Conservation (phyloP, 1,140 invertebrate genomes). For the Philopotamus ludificatus region DNA sequence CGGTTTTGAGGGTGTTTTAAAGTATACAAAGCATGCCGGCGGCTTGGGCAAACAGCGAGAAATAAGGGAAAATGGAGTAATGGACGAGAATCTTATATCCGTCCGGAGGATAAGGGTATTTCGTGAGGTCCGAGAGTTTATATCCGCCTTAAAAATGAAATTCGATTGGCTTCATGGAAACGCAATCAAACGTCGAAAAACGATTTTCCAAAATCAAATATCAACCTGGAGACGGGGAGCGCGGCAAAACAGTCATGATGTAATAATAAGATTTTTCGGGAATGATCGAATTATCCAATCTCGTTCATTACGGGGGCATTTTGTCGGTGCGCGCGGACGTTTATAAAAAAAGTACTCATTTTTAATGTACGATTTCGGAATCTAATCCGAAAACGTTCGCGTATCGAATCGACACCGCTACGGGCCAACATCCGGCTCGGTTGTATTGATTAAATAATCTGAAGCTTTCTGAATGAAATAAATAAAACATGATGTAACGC, state of each 20-base stretch:
- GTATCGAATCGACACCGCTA: too few species aligned
- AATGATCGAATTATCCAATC: neutral
- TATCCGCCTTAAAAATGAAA: constrained; percentile 36
- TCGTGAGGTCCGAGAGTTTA: constrained; percentile 16
- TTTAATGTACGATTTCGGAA: too few species aligned
- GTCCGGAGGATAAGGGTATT: constrained; percentile 16
- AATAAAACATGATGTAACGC: too few species aligned
- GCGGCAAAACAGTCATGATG: neutral
- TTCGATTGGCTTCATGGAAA: constrained; percentile 24
- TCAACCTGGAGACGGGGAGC: neutral
- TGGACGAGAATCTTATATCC: constrained; percentile 36
- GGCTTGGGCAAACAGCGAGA: constrained; percentile 20
- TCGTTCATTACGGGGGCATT: neutral
- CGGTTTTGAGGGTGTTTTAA: constrained; percentile 21
- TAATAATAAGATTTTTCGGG: constrained; percentile 16
- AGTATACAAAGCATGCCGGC: constrained; percentile 15
- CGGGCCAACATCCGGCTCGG: too few species aligned
- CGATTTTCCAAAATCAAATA: constrained; percentile 13
- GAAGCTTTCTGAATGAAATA: too few species aligned
- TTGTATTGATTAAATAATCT: too few species aligned
- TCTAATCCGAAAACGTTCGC: too few species aligned
- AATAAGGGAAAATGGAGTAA: constrained; percentile 32
- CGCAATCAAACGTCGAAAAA: constrained; percentile 19
- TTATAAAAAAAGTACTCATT: too few species aligned
- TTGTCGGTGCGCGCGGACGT: too few species aligned